A percentile compares a stretch with the other conserved stretches of the same genome.
phyloP scores from a whole-genome alignment of 2,113 vertebrate species.

The Opisthocomus hoazin region DNA sequence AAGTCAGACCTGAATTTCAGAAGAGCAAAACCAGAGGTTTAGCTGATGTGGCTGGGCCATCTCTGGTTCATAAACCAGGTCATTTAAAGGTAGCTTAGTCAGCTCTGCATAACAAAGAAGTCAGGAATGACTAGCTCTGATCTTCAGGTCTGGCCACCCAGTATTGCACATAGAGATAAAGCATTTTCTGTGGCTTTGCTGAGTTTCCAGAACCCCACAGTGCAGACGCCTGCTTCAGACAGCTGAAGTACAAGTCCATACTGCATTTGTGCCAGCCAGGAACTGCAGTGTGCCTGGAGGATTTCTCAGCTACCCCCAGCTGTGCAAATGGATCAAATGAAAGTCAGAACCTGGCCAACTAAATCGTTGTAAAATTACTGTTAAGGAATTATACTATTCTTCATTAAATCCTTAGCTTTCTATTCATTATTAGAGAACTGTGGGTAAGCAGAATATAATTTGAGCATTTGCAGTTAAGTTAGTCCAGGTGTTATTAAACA shows the following conservation, averaged over 20 bases:
- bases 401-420: not conserved
- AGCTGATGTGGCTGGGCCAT: not conserved
- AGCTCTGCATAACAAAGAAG: not conserved
- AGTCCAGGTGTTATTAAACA: conserved; percentile 43
- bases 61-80: not conserved
- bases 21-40: not conserved
- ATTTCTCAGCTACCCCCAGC: not conserved
- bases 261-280: not conserved
- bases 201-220: not conserved
- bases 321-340: not conserved
- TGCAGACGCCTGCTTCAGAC: not conserved
- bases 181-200: not conserved
- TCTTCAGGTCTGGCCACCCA: not conserved
- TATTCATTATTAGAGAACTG: not conserved
- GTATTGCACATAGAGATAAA: not conserved
- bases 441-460: conserved; percentile 30
- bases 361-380: not conserved
- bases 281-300: not conserved
- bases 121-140: not conserved
- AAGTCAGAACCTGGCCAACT: not conserved
- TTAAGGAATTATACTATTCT: not conserved
- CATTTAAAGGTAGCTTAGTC: not conserved
- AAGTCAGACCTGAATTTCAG: not conserved
- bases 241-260: not conserved
- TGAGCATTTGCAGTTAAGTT: not conserved